Evolutionary conservation across 2,113 vertebrate species (phyloP).

Genomic region (Pimephales promelas): DNA sequence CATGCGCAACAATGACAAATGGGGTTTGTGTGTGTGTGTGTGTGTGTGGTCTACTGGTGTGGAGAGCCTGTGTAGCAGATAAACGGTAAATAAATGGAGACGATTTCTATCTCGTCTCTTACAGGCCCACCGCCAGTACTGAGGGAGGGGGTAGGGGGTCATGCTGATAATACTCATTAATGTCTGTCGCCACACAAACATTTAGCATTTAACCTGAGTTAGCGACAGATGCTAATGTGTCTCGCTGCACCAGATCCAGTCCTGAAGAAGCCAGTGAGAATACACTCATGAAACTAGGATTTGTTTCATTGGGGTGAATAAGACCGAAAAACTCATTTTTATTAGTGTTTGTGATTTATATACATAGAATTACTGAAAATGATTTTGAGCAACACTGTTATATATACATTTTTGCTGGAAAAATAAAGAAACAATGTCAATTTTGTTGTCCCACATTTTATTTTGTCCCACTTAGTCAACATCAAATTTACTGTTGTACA

Average conservation of each 20-base stretch:
- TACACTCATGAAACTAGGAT: neutral
- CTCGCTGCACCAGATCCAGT: conserved; percentile 58
- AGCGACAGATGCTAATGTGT: conserved; percentile 58
- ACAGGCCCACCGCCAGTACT: conserved; percentile 45
- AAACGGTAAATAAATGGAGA: conserved; percentile 57
- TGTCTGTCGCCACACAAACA: conserved; percentile 60
- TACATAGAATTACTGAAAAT: too few species aligned
- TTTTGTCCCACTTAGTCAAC: too few species aligned
- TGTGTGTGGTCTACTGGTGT: conserved; percentile 46
- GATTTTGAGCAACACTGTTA: too few species aligned
- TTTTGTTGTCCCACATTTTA: neutral
- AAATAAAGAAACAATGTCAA: neutral
- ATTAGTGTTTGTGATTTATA: too few species aligned
- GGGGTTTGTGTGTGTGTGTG: conserved; percentile 31
- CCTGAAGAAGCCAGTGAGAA: neutral
- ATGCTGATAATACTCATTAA: conserved; percentile 69
- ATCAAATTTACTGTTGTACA: too few species aligned
- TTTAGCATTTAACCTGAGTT: conserved; percentile 45
- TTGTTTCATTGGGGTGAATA: neutral
- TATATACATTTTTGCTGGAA: neutral
- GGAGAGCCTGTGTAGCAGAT: conserved; percentile 46
- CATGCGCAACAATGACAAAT: conserved; percentile 45
- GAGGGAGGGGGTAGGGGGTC: conserved; percentile 52
- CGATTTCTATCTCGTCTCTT: conserved; percentile 55
- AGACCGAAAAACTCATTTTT: neutral